These are phyloP conservation scores for Diaphora mendica DNA, from an alignment of 2,888 invertebrate genomes.

Conservation along the genomic window DNA sequence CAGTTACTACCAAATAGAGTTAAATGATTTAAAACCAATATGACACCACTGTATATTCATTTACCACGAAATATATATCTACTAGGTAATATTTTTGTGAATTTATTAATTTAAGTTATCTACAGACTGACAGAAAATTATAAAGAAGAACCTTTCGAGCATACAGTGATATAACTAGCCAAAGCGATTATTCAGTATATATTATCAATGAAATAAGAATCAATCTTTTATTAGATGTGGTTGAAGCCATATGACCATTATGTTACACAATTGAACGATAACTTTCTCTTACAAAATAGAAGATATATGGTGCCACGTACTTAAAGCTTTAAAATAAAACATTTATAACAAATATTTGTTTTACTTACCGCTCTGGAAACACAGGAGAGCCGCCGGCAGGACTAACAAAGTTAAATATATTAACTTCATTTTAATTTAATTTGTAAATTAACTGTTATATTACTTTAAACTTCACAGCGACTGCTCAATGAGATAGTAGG, in stretches of 20 bases:
- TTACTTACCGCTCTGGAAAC: slow-evolving; percentile 91
- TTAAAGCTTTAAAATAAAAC: slow-evolving; percentile 49
- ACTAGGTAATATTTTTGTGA: neutral
- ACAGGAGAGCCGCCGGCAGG: slow-evolving; percentile 90
- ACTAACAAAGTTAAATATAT: slow-evolving; percentile 88
- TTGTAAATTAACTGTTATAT: slow-evolving; percentile 53
- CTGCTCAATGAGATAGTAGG: slow-evolving; percentile 66
- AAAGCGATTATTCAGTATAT: neutral
- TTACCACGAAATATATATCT: neutral
- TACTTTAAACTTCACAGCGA: slow-evolving; percentile 60
- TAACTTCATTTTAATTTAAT: slow-evolving; percentile 88
- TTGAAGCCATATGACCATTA: neutral
- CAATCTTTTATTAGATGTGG: neutral
- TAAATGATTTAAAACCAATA: neutral
- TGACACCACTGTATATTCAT: neutral
- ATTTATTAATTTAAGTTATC: neutral
- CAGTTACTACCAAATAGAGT: neutral
- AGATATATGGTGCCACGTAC: slow-evolving; percentile 80
- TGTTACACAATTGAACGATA: neutral
- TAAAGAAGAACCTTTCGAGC: neutral
- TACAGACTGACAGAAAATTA: neutral
- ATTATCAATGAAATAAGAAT: neutral
- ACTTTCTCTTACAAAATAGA: slow-evolving; percentile 68
- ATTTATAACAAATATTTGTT: slow-evolving; percentile 53
- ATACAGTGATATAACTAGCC: slow-evolving; percentile 18